Evolutionary conservation across 1,140 invertebrate genomes (phyloP).

Genomic region (Temnothorax curvispinosus): DNA sequence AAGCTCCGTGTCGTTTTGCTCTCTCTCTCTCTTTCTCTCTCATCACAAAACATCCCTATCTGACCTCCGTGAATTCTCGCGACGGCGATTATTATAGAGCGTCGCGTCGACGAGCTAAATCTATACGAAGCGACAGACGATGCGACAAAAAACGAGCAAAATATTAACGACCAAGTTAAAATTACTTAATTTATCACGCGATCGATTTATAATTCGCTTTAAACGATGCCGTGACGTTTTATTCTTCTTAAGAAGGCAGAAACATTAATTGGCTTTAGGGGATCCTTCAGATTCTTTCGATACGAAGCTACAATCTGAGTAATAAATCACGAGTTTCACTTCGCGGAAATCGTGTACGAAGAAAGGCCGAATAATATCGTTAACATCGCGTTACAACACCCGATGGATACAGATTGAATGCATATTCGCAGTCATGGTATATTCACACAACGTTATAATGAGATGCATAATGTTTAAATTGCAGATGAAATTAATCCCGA

Average conservation of each 20-base stretch:
- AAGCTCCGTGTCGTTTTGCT: slow-evolving; percentile 33
- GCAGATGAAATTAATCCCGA: slow-evolving; percentile 66
- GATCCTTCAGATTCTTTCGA: not conserved
- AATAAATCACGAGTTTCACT: not conserved
- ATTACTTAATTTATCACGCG: not conserved
- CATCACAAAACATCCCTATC: not conserved
- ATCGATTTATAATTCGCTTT: not conserved
- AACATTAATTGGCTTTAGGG: not conserved
- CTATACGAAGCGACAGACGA: not conserved
- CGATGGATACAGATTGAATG: not conserved
- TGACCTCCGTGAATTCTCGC: slow-evolving; percentile 11
- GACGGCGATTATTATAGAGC: slow-evolving; percentile 54
- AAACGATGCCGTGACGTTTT: not conserved
- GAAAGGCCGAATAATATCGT: not conserved
- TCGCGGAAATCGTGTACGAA: not conserved
- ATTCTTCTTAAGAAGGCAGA: not conserved
- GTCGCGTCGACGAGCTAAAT: slow-evolving; percentile 28
- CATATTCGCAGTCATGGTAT: not conserved
- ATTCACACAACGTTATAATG: not conserved
- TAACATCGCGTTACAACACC: not conserved
- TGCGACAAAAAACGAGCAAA: not conserved
- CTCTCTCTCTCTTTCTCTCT: slow-evolving; percentile 2
- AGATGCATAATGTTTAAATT: slow-evolving; percentile 33
- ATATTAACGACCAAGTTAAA: not conserved
- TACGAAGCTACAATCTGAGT: not conserved